Percentiles rank a stretch among this genome's conserved stretches.
Conservation (phyloP, 2,797 vertebrate species). For the Spinibarbus caldwelli region DNA sequence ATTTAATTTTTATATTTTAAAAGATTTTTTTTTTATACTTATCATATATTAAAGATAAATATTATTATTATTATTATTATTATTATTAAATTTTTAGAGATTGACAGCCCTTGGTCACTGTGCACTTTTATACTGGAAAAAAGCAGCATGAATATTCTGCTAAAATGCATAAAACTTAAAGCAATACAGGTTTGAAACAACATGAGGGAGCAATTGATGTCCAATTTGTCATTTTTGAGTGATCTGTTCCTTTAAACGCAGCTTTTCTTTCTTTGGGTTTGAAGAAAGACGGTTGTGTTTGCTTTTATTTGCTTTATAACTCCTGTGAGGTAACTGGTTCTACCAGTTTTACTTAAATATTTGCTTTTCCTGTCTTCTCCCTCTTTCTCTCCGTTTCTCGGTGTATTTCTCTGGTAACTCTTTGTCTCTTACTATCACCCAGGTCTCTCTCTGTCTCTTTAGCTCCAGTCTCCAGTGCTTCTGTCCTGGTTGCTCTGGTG, state of each 20-base stretch:
- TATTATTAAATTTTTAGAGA: neutral
- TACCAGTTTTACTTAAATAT: conserved; percentile 29
- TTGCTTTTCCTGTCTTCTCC: conserved; percentile 26
- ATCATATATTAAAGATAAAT: no score
- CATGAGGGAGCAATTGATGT: neutral
- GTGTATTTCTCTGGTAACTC: conserved; percentile 9
- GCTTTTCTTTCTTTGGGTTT: conserved; percentile 39
- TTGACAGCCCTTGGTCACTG: neutral
- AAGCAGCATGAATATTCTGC: neutral
- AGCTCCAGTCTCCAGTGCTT: conserved; percentile 66
- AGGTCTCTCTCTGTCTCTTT: conserved; percentile 22
- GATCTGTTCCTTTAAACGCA: conserved; percentile 30
- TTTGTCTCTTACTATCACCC: neutral
- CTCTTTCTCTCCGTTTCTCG: neutral
- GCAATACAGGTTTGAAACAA: neutral
- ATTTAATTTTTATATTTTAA: no score
- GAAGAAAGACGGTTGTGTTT: conserved; percentile 47
- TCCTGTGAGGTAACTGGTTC: conserved; percentile 47
- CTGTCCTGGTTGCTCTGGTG: conserved; percentile 48
- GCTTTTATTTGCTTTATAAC: conserved; percentile 35
- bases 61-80: neutral
- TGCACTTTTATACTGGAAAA: neutral
- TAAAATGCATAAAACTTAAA: neutral
- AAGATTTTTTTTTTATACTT: no score
- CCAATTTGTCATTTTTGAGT: neutral